A percentile compares a stretch with the other conserved stretches of the same genome.
These are phyloP conservation scores for Heliocidaris erythrogramma DNA, from an alignment of 35 echinoderm and acorn worm species.

Conservation along the genomic window DNA sequence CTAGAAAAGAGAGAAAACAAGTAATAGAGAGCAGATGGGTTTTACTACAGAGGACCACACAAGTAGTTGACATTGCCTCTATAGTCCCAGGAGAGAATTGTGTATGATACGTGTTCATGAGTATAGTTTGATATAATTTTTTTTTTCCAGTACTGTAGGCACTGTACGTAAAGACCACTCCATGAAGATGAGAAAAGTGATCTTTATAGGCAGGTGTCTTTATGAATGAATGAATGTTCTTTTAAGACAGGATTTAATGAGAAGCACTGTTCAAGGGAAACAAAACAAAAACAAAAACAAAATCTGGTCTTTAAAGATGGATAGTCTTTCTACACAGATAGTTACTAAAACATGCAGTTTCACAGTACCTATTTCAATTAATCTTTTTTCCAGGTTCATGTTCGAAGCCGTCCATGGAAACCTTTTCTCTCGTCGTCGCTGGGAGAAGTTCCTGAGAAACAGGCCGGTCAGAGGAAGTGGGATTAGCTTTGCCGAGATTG, in stretches of 20 bases:
- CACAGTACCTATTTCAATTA: background rate
- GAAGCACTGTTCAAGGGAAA: too few species aligned
- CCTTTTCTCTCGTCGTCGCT: constrained; percentile 78
- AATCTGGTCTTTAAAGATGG: background rate
- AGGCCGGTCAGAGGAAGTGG: constrained; percentile 82
- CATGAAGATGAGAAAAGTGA: too few species aligned
- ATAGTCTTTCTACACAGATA: background rate
- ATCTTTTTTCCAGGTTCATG: constrained; percentile 66
- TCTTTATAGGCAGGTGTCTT: too few species aligned
- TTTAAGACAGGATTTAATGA: too few species aligned
- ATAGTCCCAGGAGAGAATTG: too few species aligned
- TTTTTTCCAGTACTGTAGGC: too few species aligned
- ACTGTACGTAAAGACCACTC: too few species aligned
- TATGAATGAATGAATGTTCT: too few species aligned
- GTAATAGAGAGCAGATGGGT: background rate
- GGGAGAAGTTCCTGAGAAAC: constrained; percentile 84
- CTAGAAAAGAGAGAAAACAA: too few species aligned
- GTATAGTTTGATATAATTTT: too few species aligned
- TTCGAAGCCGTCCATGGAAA: constrained; percentile 92
- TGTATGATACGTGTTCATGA: too few species aligned
- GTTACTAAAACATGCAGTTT: background rate
- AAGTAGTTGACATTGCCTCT: too few species aligned
- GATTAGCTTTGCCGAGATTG: constrained; percentile 90
- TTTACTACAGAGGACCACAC: background rate
- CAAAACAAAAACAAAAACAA: background rate